Base-by-base conservation (phyloP, 1,140 invertebrate species). In the Achroia grisella region DNA sequence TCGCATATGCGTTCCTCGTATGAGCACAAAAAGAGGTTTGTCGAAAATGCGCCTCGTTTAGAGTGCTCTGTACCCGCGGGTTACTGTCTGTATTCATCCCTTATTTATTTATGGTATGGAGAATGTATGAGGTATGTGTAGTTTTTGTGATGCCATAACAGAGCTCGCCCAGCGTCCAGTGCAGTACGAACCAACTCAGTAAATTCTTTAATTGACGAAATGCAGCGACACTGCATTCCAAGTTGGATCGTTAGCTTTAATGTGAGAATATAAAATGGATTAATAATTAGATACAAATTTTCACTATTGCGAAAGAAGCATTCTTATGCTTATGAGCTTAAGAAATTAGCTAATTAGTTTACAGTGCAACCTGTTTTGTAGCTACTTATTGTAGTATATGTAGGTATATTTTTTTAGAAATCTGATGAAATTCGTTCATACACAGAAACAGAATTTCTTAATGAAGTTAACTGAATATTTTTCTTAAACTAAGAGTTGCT, bases 181-280 rank as follows among this genome's bases (percentile, higher is more conserved):
- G 49, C 58, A 41, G 46, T 53, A 65, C 74, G 71, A 65, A 74
- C 60, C 65, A 52, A 72, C 59, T 54, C 67, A 60, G 56, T 62
- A 67, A 73, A 81, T 81, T 72, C 69, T 75, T 76, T 78, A 78
- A 83, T 77, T 77, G 75, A 75, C 75, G 44, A 84, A 81, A 76
- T 70, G 71, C 58, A 63, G 66, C 58, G 45, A 60, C 39, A 55
- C 56, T 43, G 55, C 69, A 77, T 78, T 80, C 69, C 66, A 45
- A 15, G 33, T 52, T 34, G 42, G 65, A 65, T 71, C 63, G 62
- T 73, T 77, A 63, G 58, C 54, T 54, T 65, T 68, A 73, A 67
- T 72, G 67, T 63, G 62, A 61, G 56, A 68, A 71, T 65, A 68
- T 52, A 44, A 67, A 73, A 69, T 70, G 56, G 61, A 64, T 68